Base-by-base conservation (phyloP, 2,888 invertebrate species). In the Drosophila rubida region DNA sequence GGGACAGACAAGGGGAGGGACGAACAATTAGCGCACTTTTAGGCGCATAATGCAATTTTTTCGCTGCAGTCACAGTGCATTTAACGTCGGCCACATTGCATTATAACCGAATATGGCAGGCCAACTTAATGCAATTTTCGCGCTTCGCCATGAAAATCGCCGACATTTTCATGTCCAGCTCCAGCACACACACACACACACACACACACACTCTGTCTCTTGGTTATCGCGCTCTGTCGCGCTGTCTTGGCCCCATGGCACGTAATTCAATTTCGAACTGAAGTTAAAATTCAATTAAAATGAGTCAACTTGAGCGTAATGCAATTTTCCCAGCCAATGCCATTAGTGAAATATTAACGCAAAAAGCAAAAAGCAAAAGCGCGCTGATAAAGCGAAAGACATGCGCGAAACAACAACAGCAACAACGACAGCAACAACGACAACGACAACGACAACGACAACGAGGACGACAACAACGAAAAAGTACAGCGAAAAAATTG, bases 231-330 rank as follows among this genome's bases (percentile, higher is more conserved):
- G 0, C 22, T 49, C 55, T 45, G 22, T 51, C 35, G n/a, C 67
- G 65, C 63, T 74, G 49, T 75, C 76, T 75, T 80, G 66, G 74
- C 68, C 72, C 22, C 53, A 35, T 75, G 88, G 80, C 87, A 77
- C 80, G 86, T 85, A 85, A 88, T 88, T 87, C 83, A 75, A 85
- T 85, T 85, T 88, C 87, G 88, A 88, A 82, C 89, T 85, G 87
- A 88, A 88, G 89, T 85, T 85, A 87, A 85, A 85, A 85, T 85
- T 88, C 85, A 85, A 85, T 85, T 85, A 85, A 85, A 85, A 85
- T 85, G 84, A 85, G 89, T 85, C 89, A 88, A 88, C 85, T 85
- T 85, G 88, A 85, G 89, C 85, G 88, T 85, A 85, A 85, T 85
- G 85, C 85, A 85, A 85, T 85, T 85, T 85, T 67, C 69, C 62